Evolutionary conservation across 2,113 vertebrate genomes (phyloP).

Genomic region (Cettia cetti): DNA sequence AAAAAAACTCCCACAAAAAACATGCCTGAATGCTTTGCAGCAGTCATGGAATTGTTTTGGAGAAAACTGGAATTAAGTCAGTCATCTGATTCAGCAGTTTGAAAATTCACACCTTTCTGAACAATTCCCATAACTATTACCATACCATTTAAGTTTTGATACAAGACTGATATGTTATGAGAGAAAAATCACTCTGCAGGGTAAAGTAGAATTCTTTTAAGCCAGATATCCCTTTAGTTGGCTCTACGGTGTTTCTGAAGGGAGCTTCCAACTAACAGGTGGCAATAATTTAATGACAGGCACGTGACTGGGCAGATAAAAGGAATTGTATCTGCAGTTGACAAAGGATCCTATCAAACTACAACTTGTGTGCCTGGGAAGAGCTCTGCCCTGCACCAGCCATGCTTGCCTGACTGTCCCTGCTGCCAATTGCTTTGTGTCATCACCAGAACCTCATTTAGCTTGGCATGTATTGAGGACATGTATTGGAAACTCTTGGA

Average conservation of each 20-base stretch:
- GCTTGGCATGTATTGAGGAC: background rate
- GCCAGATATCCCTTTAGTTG: background rate
- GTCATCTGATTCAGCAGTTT: background rate
- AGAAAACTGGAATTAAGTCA: background rate
- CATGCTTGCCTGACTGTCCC: background rate
- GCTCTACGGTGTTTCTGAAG: background rate
- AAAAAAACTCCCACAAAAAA: background rate
- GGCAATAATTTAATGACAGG: background rate
- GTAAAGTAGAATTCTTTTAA: background rate
- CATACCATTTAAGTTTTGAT: rapidly evolving
- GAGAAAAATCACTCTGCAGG: background rate
- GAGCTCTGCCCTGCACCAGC: background rate
- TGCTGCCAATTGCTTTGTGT: background rate
- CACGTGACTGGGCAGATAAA: background rate
- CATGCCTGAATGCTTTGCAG: background rate
- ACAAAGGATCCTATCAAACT: background rate
- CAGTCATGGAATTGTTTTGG: background rate
- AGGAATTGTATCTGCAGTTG: rapidly evolving
- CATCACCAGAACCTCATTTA: background rate
- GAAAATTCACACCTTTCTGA: background rate
- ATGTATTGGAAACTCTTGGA: background rate
- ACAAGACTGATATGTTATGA: background rate
- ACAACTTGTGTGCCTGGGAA: background rate
- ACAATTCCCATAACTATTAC: background rate
- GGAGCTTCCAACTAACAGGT: background rate